Evolutionary conservation across 1,140 invertebrate genomes (phyloP).

Genomic region (Orius laevigatus): DNA sequence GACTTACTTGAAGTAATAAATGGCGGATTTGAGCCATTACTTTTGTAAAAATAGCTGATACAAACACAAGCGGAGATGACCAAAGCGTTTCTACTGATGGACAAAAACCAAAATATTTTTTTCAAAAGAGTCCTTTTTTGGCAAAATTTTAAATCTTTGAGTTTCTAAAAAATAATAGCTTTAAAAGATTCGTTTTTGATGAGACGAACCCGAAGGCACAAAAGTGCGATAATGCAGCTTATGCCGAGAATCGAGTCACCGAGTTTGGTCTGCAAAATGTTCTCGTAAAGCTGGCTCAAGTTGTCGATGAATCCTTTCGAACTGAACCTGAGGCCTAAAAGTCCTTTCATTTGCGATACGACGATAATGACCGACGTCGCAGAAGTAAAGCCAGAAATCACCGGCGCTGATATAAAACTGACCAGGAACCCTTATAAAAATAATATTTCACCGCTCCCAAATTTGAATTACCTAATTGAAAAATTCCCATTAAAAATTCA

Average conservation of each 20-base stretch:
- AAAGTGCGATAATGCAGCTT: conserved; percentile 41
- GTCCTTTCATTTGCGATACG: conserved; percentile 69
- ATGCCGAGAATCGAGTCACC: conserved; percentile 47
- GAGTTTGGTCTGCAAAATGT: conserved; percentile 34
- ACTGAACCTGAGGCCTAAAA: conserved; percentile 55
- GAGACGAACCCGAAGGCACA: conserved; percentile 51
- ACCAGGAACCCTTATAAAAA: conserved; percentile 66
- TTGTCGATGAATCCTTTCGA: conserved; percentile 41
- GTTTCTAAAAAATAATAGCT: conserved; percentile 32
- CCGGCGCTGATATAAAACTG: conserved; percentile 81
- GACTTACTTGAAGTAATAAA: conserved; percentile 35
- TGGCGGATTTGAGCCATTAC: conserved; percentile 24
- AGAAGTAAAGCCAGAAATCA: conserved; percentile 83
- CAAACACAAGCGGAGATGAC: conserved; percentile 45
- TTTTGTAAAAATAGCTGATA: conserved; percentile 28
- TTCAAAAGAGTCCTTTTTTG: conserved; percentile 26
- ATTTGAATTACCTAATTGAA: conserved; percentile 46
- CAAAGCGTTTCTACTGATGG: conserved; percentile 60
- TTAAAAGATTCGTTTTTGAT: too few relatives aligned
- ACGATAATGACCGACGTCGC: conserved; percentile 84
- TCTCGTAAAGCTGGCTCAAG: conserved; percentile 37
- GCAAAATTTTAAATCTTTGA: conserved; percentile 38
- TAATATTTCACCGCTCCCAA: conserved; percentile 9
- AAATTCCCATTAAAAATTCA: conserved; percentile 58
- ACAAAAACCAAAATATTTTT: conserved; percentile 49